Evolutionary conservation across 2,113 vertebrate species (phyloP).

Genomic region (Anas platyrhynchos): DNA sequence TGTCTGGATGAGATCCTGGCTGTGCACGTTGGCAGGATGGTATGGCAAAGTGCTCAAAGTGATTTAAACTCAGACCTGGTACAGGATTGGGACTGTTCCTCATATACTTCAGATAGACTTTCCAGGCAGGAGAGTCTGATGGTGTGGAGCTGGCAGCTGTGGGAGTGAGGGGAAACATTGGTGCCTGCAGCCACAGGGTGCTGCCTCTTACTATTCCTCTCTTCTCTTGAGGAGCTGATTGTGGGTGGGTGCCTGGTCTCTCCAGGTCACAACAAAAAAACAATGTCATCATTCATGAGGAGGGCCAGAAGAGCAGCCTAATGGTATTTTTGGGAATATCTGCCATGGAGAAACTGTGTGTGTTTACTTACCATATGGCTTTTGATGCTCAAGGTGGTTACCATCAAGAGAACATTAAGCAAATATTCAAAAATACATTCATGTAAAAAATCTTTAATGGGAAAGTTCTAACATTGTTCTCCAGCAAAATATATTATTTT

Average conservation of each 20-base stretch:
- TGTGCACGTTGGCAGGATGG: background rate
- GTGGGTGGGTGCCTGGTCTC: background rate
- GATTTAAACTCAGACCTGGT: background rate
- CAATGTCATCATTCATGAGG: accelerated
- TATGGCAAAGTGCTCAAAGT: background rate
- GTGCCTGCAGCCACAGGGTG: background rate
- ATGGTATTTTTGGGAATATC: background rate
- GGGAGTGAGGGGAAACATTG: accelerated
- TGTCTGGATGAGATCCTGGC: background rate
- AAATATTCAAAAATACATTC: background rate
- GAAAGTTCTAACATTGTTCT: background rate
- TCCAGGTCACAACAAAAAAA: background rate
- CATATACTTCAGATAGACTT: accelerated
- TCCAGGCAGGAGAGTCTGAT: background rate
- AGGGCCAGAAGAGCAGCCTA: background rate
- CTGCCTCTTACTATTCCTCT: background rate
- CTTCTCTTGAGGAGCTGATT: background rate
- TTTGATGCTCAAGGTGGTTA: background rate
- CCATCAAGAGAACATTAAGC: accelerated
- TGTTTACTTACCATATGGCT: background rate
- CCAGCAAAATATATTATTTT: background rate
- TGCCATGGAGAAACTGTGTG: background rate
- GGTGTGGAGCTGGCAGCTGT: background rate
- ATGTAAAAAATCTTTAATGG: background rate
- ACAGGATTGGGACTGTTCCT: background rate